phyloP scores from a whole-genome alignment of 2,797 vertebrate species.

The Uromys caudimaculatus region DNA sequence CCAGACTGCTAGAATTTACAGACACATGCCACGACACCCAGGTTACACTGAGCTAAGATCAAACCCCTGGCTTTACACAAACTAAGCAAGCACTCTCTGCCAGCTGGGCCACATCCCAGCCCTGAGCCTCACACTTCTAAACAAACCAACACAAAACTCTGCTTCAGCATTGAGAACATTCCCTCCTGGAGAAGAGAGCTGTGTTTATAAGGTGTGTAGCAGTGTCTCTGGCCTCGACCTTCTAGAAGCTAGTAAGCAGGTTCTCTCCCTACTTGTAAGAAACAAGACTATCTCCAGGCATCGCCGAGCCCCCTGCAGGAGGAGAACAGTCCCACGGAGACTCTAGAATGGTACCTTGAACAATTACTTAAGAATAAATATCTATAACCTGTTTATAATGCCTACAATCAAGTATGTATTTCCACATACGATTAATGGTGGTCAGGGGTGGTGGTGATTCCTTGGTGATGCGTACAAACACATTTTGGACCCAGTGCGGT shows the following conservation, averaged over 20 bases:
- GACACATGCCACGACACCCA: background rate
- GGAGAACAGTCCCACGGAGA: background rate
- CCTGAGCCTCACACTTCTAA: background rate
- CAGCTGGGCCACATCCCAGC: background rate
- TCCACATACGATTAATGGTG: rapidly evolving
- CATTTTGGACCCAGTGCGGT: too few species aligned
- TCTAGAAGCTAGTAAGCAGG: rapidly evolving
- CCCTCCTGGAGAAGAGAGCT: rapidly evolving
- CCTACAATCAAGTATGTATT: too few species aligned
- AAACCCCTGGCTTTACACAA: background rate
- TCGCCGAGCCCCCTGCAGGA: background rate
- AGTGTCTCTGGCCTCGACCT: background rate
- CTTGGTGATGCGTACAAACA: rapidly evolving
- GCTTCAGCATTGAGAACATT: rapidly evolving
- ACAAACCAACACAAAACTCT: background rate
- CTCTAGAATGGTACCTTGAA: background rate
- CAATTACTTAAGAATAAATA: background rate
- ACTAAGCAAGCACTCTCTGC: background rate
- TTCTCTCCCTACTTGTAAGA: background rate
- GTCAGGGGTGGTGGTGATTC: rapidly evolving
- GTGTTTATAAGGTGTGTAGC: rapidly evolving
- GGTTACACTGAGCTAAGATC: background rate
- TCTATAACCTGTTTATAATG: background rate
- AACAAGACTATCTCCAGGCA: background rate
- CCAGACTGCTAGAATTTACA: background rate